A percentile compares a stretch with the other conserved stretches of the same genome.
phyloP scores from a whole-genome alignment of 2,113 vertebrate species.

The Sylvietta virens region DNA sequence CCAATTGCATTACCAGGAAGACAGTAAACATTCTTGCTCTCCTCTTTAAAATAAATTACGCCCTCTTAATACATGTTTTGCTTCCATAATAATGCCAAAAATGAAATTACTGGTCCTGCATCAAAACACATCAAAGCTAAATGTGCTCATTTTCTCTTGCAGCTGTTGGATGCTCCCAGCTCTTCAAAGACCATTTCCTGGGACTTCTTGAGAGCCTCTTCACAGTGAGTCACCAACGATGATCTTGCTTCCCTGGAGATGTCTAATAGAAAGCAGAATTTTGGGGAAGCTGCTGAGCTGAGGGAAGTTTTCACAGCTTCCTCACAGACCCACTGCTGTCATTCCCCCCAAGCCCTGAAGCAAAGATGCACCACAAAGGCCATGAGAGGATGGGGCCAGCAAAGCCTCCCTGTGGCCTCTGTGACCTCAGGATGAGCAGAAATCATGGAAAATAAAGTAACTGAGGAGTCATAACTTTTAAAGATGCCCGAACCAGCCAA shows the following conservation, averaged over 20 bases:
- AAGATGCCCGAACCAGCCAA: background rate
- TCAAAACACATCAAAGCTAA: constrained; percentile 10
- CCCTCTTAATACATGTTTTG: background rate
- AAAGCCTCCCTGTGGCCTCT: background rate
- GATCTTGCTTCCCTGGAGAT: background rate
- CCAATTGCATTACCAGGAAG: constrained; percentile 24
- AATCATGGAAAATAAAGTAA: background rate
- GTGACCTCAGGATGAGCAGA: background rate
- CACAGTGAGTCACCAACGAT: background rate
- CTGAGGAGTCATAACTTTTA: background rate
- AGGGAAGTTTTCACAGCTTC: background rate
- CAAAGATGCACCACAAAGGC: background rate
- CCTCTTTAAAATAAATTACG: constrained; percentile 6
- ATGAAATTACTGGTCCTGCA: constrained; percentile 7
- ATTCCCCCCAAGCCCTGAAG: background rate
- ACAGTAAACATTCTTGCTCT: constrained; percentile 13
- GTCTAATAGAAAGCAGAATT: background rate
- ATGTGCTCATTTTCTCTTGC: background rate
- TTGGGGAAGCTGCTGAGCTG: background rate
- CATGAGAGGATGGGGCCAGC: background rate
- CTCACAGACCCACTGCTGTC: background rate
- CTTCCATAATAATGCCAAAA: background rate
- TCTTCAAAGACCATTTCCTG: background rate
- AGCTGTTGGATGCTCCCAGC: background rate
- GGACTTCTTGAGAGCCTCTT: constrained; percentile 1